Conservation (phyloP, 2,113 vertebrate genomes). For the Hystrix cristata region DNA sequence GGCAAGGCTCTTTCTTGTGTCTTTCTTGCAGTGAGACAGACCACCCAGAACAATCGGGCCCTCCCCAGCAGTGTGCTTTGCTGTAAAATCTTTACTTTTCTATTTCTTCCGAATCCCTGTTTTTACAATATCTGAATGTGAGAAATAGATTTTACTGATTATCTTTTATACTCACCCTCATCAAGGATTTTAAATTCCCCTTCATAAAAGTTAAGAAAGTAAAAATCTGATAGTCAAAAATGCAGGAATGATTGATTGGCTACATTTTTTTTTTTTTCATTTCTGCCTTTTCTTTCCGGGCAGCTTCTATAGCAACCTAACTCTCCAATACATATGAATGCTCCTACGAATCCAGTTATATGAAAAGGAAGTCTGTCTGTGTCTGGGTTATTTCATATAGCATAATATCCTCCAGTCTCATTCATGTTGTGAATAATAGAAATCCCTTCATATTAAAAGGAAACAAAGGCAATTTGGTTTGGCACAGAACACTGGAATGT, state of each 20-base stretch:
- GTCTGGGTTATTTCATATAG: neutral
- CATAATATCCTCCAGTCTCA: neutral
- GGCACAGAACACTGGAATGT: neutral
- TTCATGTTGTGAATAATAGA: neutral
- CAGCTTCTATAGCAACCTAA: neutral
- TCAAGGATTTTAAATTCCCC: neutral
- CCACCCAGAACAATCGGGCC: too few species aligned
- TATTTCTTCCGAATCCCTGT: neutral
- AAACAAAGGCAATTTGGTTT: neutral
- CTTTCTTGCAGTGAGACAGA: neutral
- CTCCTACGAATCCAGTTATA: neutral
- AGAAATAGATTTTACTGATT: neutral
- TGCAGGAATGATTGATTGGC: neutral
- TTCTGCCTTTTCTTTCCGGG: neutral
- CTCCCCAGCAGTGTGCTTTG: neutral
- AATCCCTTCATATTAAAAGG: neutral
- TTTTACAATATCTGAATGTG: neutral
- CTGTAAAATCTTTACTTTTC: neutral
- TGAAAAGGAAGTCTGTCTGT: too few species aligned
- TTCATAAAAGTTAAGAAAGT: neutral
- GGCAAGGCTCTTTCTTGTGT: neutral
- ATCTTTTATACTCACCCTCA: neutral
- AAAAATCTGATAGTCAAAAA: neutral
- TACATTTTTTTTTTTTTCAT: neutral
- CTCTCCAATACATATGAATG: neutral